Conservation (phyloP, 2,113 vertebrate genomes). For the Tachycineta bicolor region DNA sequence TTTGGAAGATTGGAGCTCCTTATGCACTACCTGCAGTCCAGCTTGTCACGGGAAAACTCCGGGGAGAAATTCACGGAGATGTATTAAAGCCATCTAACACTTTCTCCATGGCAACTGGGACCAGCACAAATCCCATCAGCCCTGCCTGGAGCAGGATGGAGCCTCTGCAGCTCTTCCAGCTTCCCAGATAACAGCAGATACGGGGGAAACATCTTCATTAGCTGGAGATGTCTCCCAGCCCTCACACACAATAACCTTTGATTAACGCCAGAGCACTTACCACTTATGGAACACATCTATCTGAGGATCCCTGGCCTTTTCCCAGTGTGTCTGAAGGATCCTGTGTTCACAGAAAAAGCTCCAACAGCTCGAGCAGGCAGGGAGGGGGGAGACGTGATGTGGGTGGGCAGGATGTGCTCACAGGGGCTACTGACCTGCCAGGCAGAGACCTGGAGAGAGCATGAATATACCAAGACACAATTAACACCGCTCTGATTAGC, state of each 20-base stretch:
- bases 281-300: background rate
- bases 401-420: background rate
- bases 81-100: slow-evolving; percentile 55
- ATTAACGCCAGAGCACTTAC: background rate
- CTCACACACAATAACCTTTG: background rate
- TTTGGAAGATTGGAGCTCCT: slow-evolving; percentile 72
- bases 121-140: slow-evolving; percentile 44
- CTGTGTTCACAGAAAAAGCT: rapidly evolving
- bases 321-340: background rate
- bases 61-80: slow-evolving; percentile 72
- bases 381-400: background rate
- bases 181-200: background rate
- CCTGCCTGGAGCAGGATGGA: background rate
- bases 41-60: slow-evolving; percentile 68
- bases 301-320: background rate
- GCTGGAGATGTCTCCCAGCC: background rate
- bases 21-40: slow-evolving; percentile 56
- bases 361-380: rapidly evolving
- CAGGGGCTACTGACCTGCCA: background rate
- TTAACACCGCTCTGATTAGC: background rate
- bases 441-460: background rate
- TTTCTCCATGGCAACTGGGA: slow-evolving; percentile 80
- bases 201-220: slow-evolving; percentile 45
- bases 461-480: background rate
- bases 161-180: background rate